phyloP scores from a whole-genome alignment of 2,797 vertebrate genomes.

The Esox masquinongy region DNA sequence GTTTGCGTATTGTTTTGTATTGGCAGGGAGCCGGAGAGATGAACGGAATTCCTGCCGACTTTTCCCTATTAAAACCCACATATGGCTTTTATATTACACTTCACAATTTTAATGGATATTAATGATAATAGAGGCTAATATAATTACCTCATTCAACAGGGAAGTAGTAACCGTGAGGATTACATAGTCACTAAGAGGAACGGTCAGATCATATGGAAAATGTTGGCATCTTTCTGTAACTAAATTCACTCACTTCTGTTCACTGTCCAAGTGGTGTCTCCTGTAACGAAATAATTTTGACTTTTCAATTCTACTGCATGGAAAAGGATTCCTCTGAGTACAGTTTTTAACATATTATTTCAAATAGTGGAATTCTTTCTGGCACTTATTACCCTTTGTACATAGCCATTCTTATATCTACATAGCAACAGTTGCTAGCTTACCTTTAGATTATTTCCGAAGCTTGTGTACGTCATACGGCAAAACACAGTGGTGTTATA shows the following conservation, averaged over 20 bases:
- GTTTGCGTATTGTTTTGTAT: conserved; percentile 30
- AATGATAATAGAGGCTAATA: conserved; percentile 42
- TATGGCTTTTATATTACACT: conserved; percentile 50
- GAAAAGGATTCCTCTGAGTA: neutral
- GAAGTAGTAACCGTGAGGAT: conserved; percentile 36
- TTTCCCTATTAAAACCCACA: conserved; percentile 31
- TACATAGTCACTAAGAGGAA: conserved; percentile 31
- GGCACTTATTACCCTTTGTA: too few species aligned
- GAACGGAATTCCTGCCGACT: conserved; percentile 25
- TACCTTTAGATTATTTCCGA: too few species aligned
- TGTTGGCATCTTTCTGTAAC: conserved; percentile 12
- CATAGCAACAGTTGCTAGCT: too few species aligned
- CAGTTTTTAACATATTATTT: neutral
- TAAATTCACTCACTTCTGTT: conserved; percentile 18
- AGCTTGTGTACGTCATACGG: too few species aligned
- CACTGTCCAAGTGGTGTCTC: neutral
- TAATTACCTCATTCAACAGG: conserved; percentile 33
- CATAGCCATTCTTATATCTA: too few species aligned
- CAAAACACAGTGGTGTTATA: too few species aligned
- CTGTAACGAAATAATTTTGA: neutral
- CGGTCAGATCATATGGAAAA: conserved; percentile 28
- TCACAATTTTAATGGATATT: conserved; percentile 36
- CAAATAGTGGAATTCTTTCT: too few species aligned
- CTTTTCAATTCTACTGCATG: neutral
- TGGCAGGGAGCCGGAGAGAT: conserved; percentile 23